These are phyloP conservation scores for Ascidia mentula DNA, from an alignment of 23 tunicate genomes.

Conservation along the genomic window DNA sequence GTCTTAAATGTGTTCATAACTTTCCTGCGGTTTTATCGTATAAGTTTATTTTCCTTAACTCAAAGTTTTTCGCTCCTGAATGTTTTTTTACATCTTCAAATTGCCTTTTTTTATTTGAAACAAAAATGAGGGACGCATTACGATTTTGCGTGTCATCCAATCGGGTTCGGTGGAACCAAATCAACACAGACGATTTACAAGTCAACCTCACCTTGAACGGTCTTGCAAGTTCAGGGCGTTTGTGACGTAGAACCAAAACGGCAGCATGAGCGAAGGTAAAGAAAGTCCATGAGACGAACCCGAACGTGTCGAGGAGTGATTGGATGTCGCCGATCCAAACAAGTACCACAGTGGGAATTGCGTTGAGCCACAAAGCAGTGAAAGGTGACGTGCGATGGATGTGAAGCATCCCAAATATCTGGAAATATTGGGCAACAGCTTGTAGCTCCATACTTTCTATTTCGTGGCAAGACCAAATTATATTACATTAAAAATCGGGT, in stretches of 20 bases:
- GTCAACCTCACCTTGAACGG: conserved; percentile 2
- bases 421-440: neutral
- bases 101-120: too few relatives aligned
- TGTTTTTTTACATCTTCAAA: too few relatives aligned
- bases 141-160: too few relatives aligned
- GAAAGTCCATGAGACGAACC: conserved; percentile 10
- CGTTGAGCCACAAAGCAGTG: neutral
- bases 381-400: neutral
- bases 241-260: neutral
- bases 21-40: too few relatives aligned
- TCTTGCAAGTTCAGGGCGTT: neutral
- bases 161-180: too few relatives aligned
- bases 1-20: too few relatives aligned
- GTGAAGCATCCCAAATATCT: conserved; percentile 19
- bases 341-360: neutral
- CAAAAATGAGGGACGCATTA: too few relatives aligned
- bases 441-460: neutral
- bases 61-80: too few relatives aligned
- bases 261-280: neutral
- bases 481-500: too few relatives aligned
- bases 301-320: neutral
- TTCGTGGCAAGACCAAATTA: neutral
- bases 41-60: too few relatives aligned
- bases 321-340: conserved; percentile 4
- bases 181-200: too few relatives aligned